Evolutionary conservation across 2,113 vertebrate genomes (phyloP).

Genomic region (Myocastor coypus): DNA sequence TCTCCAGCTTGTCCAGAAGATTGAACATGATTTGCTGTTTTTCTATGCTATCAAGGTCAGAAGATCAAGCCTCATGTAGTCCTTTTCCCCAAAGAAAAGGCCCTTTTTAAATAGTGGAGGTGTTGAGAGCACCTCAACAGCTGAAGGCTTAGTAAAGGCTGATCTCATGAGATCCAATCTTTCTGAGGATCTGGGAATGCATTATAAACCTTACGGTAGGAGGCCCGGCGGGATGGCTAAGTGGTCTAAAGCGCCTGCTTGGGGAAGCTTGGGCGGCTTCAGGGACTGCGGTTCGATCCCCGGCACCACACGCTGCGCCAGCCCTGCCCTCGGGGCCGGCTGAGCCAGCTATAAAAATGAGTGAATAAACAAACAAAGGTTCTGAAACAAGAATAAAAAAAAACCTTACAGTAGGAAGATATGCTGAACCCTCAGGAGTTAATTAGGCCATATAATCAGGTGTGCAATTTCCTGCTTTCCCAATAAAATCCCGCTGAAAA

Average conservation of each 20-base stretch:
- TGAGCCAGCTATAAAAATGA: no score
- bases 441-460: background rate
- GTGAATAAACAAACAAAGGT: no score
- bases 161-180: background rate
- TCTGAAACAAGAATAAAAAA: no score
- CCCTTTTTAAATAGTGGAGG: background rate
- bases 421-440: background rate
- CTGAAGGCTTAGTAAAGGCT: background rate
- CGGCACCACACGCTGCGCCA: no score
- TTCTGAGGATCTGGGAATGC: background rate
- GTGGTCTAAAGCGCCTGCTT: no score
- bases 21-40: background rate
- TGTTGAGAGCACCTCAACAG: background rate
- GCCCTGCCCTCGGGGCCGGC: no score
- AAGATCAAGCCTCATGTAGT: background rate
- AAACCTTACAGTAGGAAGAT: background rate
- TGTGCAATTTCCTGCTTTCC: background rate
- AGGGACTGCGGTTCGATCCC: no score
- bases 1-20: background rate
- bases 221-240: no score
- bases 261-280: no score
- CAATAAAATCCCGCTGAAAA: background rate
- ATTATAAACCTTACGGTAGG: background rate
- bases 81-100: background rate
- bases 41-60: background rate